Conservation (phyloP, 2,888 invertebrate genomes). For the Tenthredo amoena region DNA sequence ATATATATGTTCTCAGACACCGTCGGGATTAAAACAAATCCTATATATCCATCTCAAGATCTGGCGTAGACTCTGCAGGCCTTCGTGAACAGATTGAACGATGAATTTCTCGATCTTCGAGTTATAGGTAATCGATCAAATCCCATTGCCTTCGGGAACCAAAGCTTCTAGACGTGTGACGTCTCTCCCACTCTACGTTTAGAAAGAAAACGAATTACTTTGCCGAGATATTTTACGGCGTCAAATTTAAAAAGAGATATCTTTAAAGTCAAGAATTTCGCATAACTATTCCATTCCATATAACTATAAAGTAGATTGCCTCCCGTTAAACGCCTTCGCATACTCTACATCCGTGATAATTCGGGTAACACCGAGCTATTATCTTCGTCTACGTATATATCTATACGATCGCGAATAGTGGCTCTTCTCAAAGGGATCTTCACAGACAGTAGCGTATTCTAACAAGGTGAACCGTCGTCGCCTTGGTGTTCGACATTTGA, state of each 20-base stretch:
- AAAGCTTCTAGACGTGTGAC: slow-evolving; percentile 33
- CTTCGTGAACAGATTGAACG: slow-evolving; percentile 43
- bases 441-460: slow-evolving; percentile 23
- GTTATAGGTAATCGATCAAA: slow-evolving; percentile 47
- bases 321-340: slow-evolving; percentile 9
- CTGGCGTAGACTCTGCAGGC: slow-evolving; percentile 33
- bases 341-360: slow-evolving; percentile 14
- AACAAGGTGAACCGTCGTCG: slow-evolving; percentile 38
- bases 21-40: slow-evolving; percentile 51
- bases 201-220: slow-evolving; percentile 45
- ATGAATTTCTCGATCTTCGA: slow-evolving; percentile 46
- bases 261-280: slow-evolving; percentile 1
- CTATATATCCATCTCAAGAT: slow-evolving; percentile 31
- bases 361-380: slow-evolving; percentile 35
- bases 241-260: slow-evolving; percentile 21
- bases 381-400: slow-evolving; percentile 24
- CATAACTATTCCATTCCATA: slow-evolving; percentile 6
- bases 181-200: slow-evolving; percentile 9
- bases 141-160: slow-evolving; percentile 39
- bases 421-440: slow-evolving; percentile 24
- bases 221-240: slow-evolving; percentile 17
- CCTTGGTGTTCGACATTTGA: slow-evolving; percentile 43
- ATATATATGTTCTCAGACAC: slow-evolving; percentile 36
- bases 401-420: neutral
- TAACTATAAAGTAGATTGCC: neutral